Evolutionary conservation across 2,113 vertebrate genomes (phyloP), one percentile per base, ranked within the genome.

Genomic region (Oriolus oriolus): DNA sequence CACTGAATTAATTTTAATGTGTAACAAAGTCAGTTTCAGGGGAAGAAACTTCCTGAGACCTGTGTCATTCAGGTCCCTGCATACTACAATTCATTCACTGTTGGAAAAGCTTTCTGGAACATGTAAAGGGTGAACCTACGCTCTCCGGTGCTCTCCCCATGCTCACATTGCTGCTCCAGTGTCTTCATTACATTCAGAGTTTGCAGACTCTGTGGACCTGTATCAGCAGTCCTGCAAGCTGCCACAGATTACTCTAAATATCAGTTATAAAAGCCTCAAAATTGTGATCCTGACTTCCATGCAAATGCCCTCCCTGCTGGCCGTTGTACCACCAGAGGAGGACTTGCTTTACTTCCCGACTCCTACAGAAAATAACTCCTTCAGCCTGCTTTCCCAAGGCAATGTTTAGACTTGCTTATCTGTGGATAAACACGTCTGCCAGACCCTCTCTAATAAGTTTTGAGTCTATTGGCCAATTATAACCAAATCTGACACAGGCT

Each of bases 341-440:
- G 42, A 44, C 65, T 80, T 53, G 53, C 50, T 93, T 27, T 50
- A 56, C 50, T 37, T 70, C 37, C 50, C 6, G 2, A 9, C 41
- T 91, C 66, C 44, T 76, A 49, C 15, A 79, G 76, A 90, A 92
- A 77, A 63, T 2, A 66, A 41, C 28, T 85, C 66, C 17, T 6
- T 52, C 50, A 26, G 86, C 68, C 89, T 78, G 0, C 35, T 89
- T 96, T 96, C 93, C 83, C 89, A 95, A 92, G 89, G 80, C 93
- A 92, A 78, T 78, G 69, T 92, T 97, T 93, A 93, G 68, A 89
- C 64, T 63, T 63, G 9, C 92, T 96, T 95, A 93, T 95, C 90
- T 93, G 64, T 1, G 4, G 79, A 88, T 95, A 95, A 95, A 89
- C 79, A 89, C 0, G 1, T 52, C 86, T 92, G 56, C 83, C 76